Conservation (phyloP, 2,113 vertebrate genomes). For the Triplophysa dalaica region DNA sequence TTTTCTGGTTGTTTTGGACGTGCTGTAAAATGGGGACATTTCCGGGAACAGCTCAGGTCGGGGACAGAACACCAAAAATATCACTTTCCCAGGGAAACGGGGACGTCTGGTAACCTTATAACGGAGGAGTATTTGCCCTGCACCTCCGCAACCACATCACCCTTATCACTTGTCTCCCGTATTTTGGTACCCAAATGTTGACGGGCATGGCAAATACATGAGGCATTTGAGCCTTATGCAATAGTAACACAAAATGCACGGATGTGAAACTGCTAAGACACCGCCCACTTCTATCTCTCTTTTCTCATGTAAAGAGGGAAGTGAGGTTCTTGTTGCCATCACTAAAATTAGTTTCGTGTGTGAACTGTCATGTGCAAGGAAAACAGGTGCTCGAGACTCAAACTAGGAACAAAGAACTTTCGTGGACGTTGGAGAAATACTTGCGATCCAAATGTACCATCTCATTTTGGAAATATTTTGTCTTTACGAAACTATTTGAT, state of each 20-base stretch:
- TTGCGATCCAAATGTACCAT: constrained; percentile 8
- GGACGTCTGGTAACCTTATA: too few species aligned
- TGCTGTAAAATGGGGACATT: too few species aligned
- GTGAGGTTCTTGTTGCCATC: background rate
- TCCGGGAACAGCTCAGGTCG: too few species aligned
- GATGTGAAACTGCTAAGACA: background rate
- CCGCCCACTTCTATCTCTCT: background rate
- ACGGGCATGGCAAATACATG: background rate
- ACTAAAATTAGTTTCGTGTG: background rate
- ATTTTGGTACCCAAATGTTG: too few species aligned
- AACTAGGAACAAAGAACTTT: background rate
- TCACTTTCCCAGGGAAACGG: too few species aligned
- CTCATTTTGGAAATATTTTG: background rate
- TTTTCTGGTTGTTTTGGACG: too few species aligned
- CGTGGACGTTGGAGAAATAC: background rate
- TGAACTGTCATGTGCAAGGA: background rate
- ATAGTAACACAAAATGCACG: background rate
- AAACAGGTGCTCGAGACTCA: background rate
- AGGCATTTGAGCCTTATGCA: too few species aligned
- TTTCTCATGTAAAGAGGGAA: background rate
- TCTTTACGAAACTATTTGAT: background rate
- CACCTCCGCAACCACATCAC: too few species aligned
- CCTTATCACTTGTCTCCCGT: too few species aligned
- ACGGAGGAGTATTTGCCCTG: too few species aligned
- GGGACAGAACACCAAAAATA: too few species aligned